Evolutionary conservation across 2,113 vertebrate species (phyloP).

Genomic region (Capra hircus): DNA sequence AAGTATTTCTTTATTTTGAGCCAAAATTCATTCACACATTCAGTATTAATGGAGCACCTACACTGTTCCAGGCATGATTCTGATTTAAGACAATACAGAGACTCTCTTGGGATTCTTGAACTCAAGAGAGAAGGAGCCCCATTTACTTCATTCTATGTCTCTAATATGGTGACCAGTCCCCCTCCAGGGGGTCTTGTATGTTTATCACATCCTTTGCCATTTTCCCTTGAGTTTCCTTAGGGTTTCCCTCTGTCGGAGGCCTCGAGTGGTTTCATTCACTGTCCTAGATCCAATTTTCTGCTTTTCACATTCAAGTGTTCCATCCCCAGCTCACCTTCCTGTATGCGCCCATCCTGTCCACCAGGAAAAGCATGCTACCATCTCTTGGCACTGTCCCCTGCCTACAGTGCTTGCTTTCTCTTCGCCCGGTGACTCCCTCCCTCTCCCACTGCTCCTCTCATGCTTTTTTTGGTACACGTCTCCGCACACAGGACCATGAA

Average conservation of each 20-base stretch:
- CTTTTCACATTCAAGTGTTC: neutral
- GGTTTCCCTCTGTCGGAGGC: neutral
- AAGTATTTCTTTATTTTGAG: too few relatives aligned
- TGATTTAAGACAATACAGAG: neutral
- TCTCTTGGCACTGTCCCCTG: neutral
- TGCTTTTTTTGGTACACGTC: rapidly evolving
- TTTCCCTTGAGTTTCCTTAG: neutral
- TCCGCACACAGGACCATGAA: neutral
- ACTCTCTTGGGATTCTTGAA: neutral
- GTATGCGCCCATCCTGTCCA: rapidly evolving
- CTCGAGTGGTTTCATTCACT: neutral
- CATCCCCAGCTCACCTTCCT: neutral
- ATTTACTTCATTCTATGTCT: neutral
- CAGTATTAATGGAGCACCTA: neutral
- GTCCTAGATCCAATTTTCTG: neutral
- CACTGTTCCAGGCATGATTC: neutral
- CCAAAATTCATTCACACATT: neutral
- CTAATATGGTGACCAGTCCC: rapidly evolving
- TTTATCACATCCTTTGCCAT: neutral
- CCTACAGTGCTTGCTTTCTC: neutral
- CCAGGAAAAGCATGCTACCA: rapidly evolving
- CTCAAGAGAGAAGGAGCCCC: neutral
- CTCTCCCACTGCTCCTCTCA: neutral
- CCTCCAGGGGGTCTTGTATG: neutral
- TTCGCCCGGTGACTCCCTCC: neutral